Evolutionary conservation across 2,797 vertebrate species (phyloP).

Genomic region (Diceros bicornis): DNA sequence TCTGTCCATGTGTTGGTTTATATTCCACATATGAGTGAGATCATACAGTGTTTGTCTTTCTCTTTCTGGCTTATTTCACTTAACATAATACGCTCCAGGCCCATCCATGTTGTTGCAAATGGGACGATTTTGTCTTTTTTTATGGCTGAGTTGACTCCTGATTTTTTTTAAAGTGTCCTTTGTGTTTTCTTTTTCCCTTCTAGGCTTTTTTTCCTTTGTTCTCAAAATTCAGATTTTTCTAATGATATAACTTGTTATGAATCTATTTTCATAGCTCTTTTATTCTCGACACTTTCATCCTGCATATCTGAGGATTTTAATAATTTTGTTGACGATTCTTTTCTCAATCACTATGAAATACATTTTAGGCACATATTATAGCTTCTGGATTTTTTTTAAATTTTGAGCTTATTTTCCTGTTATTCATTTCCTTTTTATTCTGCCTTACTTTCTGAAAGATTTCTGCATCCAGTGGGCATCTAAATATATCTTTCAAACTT

Average conservation of each 20-base stretch:
- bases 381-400: background rate
- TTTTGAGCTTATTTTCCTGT: background rate
- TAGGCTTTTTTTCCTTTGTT: background rate
- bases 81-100: too few relatives aligned
- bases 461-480: background rate
- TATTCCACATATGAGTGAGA: too few relatives aligned
- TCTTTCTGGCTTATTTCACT: too few relatives aligned
- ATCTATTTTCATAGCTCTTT: background rate
- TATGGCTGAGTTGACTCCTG: background rate
- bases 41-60: too few relatives aligned
- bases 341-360: background rate
- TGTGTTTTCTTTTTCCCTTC: background rate
- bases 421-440: background rate
- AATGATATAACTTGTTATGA: background rate
- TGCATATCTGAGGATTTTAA: background rate
- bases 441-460: background rate
- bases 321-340: background rate
- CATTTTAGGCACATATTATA: background rate
- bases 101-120: too few relatives aligned
- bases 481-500: background rate
- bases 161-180: background rate
- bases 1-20: too few relatives aligned
- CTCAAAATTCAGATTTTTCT: background rate
- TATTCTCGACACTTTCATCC: rapidly evolving
- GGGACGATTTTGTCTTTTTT: too few relatives aligned